phyloP scores from a whole-genome alignment of 2,888 invertebrate species.

The Octodonta nipae region DNA sequence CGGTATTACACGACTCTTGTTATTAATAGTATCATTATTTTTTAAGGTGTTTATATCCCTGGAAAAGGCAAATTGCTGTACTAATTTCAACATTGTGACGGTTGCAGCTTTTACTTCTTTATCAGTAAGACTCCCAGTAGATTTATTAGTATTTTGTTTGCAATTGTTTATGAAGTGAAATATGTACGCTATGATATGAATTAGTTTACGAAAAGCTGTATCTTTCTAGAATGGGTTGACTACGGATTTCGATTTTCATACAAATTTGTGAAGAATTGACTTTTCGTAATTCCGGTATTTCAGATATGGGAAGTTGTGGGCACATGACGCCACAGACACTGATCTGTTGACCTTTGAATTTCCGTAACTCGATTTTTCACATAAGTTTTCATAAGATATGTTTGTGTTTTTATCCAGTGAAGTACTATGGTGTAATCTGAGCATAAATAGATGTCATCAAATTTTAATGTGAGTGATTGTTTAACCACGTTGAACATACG shows the following conservation, averaged over 20 bases:
- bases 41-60: too few species aligned
- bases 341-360: slow-evolving; percentile 9
- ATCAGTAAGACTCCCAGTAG: too few species aligned
- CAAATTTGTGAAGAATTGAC: too few species aligned
- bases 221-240: too few species aligned
- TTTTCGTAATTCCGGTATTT: too few species aligned
- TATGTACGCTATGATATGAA: not conserved
- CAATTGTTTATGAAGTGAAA: not conserved
- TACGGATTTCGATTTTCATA: too few species aligned
- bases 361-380: slow-evolving; percentile 12
- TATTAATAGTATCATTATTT: too few species aligned
- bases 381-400: slow-evolving; percentile 9
- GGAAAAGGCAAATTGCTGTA: too few species aligned
- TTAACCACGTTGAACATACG: not conserved
- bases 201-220: not conserved
- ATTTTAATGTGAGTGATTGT: too few species aligned
- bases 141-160: not conserved
- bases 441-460: not conserved
- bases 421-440: slow-evolving; percentile 8
- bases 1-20: not conserved
- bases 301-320: too few species aligned
- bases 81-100: not conserved
- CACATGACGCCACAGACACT: slow-evolving; percentile 10
- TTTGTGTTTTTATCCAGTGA: slow-evolving; percentile 7
- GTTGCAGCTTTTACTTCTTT: too few species aligned